phyloP scores from a whole-genome alignment of 2,888 invertebrate species.

The Ophion ventricosus region DNA sequence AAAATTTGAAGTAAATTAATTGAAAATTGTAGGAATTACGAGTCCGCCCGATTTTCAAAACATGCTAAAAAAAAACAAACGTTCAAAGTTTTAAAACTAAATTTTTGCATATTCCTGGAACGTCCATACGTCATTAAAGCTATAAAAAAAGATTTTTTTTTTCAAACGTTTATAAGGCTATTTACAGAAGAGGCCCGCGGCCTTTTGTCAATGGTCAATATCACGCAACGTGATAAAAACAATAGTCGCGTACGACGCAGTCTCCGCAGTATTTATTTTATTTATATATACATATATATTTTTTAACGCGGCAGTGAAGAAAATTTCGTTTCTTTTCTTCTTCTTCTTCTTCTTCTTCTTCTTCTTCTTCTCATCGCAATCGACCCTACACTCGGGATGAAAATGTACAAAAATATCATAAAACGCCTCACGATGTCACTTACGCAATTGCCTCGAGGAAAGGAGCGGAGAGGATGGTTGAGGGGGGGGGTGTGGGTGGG shows the following conservation, averaged over 20 bases:
- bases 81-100: too few species aligned
- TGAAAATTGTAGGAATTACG: too few species aligned
- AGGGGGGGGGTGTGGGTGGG: too few species aligned
- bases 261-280: constrained; percentile 63
- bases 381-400: constrained; percentile 28
- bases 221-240: constrained; percentile 2
- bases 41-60: too few species aligned
- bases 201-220: constrained; percentile 3
- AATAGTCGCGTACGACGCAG: constrained; percentile 46
- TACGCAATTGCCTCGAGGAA: constrained; percentile 5
- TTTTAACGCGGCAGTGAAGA: background rate
- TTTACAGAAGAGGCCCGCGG: constrained; percentile 27
- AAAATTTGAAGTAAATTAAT: too few species aligned
- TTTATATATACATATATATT: constrained; percentile 16
- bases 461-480: background rate
- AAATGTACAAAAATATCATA: constrained; percentile 56
- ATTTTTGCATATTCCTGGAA: too few species aligned
- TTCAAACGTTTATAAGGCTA: constrained; percentile 39
- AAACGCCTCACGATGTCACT: constrained; percentile 38
- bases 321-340: background rate
- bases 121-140: too few species aligned
- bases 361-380: constrained; percentile 25
- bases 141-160: too few species aligned
- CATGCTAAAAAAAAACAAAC: too few species aligned
- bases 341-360: constrained; percentile 16